Base-by-base conservation (phyloP, 2,888 invertebrate species). In the Nephrotoma guestfalica region DNA sequence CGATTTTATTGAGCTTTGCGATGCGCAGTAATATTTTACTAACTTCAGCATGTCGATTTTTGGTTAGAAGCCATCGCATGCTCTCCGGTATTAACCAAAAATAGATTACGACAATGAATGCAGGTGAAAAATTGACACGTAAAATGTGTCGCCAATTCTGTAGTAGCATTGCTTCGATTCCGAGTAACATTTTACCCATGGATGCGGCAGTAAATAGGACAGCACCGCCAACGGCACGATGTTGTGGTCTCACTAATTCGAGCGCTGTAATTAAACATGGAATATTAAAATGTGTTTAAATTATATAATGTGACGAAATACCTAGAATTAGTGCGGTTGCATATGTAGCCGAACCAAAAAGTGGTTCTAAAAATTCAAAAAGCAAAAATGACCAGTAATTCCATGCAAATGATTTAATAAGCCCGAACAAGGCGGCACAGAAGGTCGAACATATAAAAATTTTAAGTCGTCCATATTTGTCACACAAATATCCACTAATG, bases 1-100 rank as follows among this genome's bases (percentile, higher is more conserved):
- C 88, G 42, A 90, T 88, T 40, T 90, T 93, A 88, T 95, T 95
- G 88, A 94, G 92, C 86, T 91, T 90, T 0, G 94, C 94, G 86
- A 41, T 94, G 88, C 92, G 93, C 13, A 92, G 91, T 9, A 95
- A 90, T 18, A 95, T 93, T 3, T 90, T 90, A 86, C 93, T 93
- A 0, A 95, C 94, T 71, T 93, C 92, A 0, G 93, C 91, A n/a
- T 41, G 15, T 87, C 93, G 91, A 2, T 94, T 93, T 87, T 94
- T 93, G 11, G 94, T 94, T 86, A 96, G 91, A 86, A 96, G 92
- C 97, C 84, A 84, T 15, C 84, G 93, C 86, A 94, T 92, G 88
- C 95, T 96, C 92, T 96, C 96, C 42, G 95, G 95, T 41, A 95
- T 89, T 84, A 95, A 89, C 93, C 95, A 93, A 89, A 94, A 93